A percentile compares a stretch with the other conserved stretches of the same genome.
These are phyloP conservation scores for Trinorchestia longiramus DNA, from an alignment of 1,140 invertebrate genomes.

Conservation along the genomic window DNA sequence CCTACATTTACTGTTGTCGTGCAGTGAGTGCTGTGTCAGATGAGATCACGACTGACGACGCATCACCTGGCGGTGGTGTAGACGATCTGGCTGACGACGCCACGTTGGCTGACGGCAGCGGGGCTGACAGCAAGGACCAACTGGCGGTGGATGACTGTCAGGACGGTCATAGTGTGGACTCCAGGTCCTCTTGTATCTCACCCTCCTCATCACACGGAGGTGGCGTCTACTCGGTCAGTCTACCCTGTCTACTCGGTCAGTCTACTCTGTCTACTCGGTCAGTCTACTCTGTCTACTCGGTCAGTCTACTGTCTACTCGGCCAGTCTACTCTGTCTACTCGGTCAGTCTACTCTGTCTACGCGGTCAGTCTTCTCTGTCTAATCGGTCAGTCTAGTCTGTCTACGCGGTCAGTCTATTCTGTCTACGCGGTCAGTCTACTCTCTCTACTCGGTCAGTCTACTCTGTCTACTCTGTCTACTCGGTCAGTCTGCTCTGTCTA, in stretches of 20 bases:
- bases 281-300: not conserved
- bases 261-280: slow-evolving; percentile 76
- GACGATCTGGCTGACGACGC: slow-evolving; percentile 52
- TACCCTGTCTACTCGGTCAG: not conserved
- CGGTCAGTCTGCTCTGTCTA: slow-evolving; percentile 67
- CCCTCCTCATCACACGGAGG: slow-evolving; percentile 88
- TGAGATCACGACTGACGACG: slow-evolving; percentile 58
- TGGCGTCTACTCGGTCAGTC: slow-evolving; percentile 79
- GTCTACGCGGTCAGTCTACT: not conserved
- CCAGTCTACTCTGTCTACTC: slow-evolving; percentile 76
- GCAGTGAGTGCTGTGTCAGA: slow-evolving; percentile 63
- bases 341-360: slow-evolving; percentile 56
- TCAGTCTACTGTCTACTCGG: not conserved
- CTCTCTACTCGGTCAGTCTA: slow-evolving; percentile 76
- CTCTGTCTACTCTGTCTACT: slow-evolving; percentile 75
- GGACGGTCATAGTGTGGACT: slow-evolving; percentile 70
- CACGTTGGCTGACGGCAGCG: slow-evolving; percentile 19
- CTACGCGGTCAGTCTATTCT: not conserved
- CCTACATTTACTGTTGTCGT: too few species aligned
- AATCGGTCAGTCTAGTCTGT: not conserved
- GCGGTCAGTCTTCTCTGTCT: not conserved
- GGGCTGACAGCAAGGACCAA: slow-evolving; percentile 58
- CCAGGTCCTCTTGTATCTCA: slow-evolving; percentile 78
- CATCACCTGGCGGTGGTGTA: slow-evolving; percentile 19
- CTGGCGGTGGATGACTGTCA: slow-evolving; percentile 63